phyloP scores from a whole-genome alignment of 2,113 vertebrate species.

The Tylochromis polylepis region DNA sequence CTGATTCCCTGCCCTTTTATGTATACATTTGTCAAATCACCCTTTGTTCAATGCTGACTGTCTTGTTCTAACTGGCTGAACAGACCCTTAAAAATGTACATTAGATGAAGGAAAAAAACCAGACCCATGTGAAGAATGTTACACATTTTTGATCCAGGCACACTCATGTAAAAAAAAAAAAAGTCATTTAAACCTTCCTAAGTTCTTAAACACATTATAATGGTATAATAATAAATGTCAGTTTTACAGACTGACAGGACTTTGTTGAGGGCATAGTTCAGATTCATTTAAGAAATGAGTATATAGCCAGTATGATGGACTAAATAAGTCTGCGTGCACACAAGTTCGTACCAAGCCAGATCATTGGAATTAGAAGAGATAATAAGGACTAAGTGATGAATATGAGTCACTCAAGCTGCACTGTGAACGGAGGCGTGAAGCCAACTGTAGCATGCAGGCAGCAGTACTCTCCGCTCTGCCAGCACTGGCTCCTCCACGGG shows the following conservation, averaged over 20 bases:
- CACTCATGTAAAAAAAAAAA: not conserved
- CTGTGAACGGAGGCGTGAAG: slow-evolving; percentile 42
- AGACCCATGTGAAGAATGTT: not conserved
- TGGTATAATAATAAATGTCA: not conserved
- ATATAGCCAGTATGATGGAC: not conserved
- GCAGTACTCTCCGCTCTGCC: not conserved
- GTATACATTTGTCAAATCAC: not conserved
- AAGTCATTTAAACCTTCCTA: not conserved
- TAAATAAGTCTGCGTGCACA: not conserved
- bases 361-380: not conserved
- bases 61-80: not conserved
- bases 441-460: slow-evolving; percentile 33
- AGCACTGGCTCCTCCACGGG: not conserved
- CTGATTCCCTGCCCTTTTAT: too few relatives aligned
- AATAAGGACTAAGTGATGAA: slow-evolving; percentile 7
- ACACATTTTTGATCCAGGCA: not conserved
- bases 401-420: slow-evolving; percentile 43
- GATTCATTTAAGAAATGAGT: not conserved
- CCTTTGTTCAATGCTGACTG: not conserved
- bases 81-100: not conserved
- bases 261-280: not conserved
- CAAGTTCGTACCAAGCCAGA: not conserved
- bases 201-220: not conserved
- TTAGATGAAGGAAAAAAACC: not conserved
- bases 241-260: not conserved